A percentile compares a stretch with the other conserved stretches of the same genome.
Evolutionary conservation across 2,113 vertebrate species (phyloP).

Genomic region (Cepphus grylle): DNA sequence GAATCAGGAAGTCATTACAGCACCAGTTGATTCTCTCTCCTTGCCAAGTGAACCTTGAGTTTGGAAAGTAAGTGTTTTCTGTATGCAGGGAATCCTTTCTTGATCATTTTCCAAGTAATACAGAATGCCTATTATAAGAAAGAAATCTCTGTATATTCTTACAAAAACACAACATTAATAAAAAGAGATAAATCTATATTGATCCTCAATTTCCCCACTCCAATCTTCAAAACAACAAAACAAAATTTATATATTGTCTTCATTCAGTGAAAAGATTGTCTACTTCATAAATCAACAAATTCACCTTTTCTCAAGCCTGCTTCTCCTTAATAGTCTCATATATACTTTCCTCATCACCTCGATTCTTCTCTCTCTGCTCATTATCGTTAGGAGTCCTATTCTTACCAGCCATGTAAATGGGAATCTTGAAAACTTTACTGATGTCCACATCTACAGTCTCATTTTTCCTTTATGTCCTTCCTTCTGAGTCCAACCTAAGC

Average conservation of each 20-base stretch:
- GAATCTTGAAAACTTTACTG: background rate
- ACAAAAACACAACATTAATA: background rate
- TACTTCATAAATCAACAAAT: background rate
- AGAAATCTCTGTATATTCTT: background rate
- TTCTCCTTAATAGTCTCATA: background rate
- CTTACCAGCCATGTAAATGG: background rate
- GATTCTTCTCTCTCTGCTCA: background rate
- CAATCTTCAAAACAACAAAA: background rate
- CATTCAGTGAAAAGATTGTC: background rate
- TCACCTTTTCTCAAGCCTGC: background rate
- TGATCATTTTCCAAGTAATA: background rate
- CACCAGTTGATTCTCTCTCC: background rate
- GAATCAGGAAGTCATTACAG: background rate
- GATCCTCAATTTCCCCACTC: background rate
- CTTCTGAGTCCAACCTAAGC: background rate
- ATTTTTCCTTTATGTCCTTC: background rate
- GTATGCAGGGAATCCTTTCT: background rate
- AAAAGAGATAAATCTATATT: background rate
- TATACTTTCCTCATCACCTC: background rate
- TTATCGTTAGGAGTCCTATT: background rate
- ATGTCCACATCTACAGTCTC: background rate
- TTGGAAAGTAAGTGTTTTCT: background rate
- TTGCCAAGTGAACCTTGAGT: background rate
- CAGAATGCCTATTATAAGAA: background rate
- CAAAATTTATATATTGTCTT: background rate